Conservation (phyloP, 2,888 invertebrate species). For the Scotopteryx bipunctaria region DNA sequence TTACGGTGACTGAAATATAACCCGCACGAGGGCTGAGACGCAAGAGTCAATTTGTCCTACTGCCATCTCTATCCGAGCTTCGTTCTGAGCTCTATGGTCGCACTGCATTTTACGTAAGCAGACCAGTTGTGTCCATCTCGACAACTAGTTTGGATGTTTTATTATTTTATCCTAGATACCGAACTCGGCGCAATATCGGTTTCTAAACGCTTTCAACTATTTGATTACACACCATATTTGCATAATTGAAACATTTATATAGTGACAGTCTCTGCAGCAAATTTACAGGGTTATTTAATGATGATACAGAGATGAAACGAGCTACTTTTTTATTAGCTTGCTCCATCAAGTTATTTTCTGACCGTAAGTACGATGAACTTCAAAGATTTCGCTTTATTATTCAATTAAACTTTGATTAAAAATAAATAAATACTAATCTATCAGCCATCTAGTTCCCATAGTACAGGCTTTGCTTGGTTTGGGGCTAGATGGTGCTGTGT, state of each 20-base stretch:
- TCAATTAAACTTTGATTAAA: conserved; percentile 27
- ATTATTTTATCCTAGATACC: conserved; percentile 65
- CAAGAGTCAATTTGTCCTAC: background rate
- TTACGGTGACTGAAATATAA: no score
- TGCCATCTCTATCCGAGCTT: conserved; percentile 1
- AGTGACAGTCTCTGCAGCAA: conserved; percentile 32
- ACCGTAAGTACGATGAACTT: conserved; percentile 37
- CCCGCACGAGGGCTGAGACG: no score
- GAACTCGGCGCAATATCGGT: conserved; percentile 49
- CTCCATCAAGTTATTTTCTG: conserved; percentile 32
- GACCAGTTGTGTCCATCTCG: conserved; percentile 33
- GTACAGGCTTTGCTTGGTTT: no score
- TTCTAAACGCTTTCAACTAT: conserved; percentile 50
- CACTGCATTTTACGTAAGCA: conserved; percentile 54
- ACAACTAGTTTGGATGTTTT: conserved; percentile 55
- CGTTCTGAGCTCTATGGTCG: background rate
- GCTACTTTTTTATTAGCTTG: conserved; percentile 26
- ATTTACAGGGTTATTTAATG: conserved; percentile 34
- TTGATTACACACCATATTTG: conserved; percentile 43
- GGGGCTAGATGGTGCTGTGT: no score
- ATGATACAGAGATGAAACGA: conserved; percentile 24
- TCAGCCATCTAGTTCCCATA: no score
- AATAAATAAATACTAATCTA: no score
- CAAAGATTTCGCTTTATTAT: conserved; percentile 30
- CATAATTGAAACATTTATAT: conserved; percentile 45